Evolutionary conservation across 2,888 invertebrate genomes (phyloP).

Genomic region (Coleophora flavipennella): DNA sequence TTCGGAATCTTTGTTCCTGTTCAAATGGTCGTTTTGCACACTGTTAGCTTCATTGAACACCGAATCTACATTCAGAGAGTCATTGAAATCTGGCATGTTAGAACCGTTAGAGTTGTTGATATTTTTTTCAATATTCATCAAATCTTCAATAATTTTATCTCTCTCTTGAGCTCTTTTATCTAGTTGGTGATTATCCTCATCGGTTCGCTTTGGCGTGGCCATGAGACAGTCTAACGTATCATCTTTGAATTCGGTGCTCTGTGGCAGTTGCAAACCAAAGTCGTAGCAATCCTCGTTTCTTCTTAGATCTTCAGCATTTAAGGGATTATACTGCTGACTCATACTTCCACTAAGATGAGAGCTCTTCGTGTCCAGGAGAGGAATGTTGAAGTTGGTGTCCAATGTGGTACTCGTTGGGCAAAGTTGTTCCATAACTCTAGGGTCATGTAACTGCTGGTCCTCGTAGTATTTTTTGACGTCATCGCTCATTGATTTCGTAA

Average conservation of each 20-base stretch:
- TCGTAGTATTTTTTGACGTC: constrained; percentile 65
- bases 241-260: constrained; percentile 51
- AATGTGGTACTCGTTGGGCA: constrained; percentile 52
- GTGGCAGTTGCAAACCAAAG: constrained; percentile 50
- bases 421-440: constrained; percentile 50
- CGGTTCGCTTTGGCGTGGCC: constrained; percentile 45
- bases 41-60: constrained; percentile 7
- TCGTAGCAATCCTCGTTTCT: constrained; percentile 58
- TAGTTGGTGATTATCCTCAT: constrained; percentile 33
- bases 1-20: constrained; percentile 20
- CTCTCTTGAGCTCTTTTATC: constrained; percentile 42
- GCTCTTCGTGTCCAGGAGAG: constrained; percentile 48
- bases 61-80: constrained; percentile 10
- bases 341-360: constrained; percentile 46
- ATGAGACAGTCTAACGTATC: constrained; percentile 56
- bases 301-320: constrained; percentile 49
- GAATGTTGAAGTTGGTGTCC: constrained; percentile 56
- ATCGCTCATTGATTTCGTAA: constrained; percentile 63
- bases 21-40: constrained; percentile 14
- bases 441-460: constrained; percentile 51
- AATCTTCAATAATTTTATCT: constrained; percentile 59
- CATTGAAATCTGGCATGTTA: constrained; percentile 24
- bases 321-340: constrained; percentile 41
- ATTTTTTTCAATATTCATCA: constrained; percentile 57
- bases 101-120: constrained; percentile 26